Conservation (phyloP, 2,113 vertebrate species). For the Hypanus sabinus region DNA sequence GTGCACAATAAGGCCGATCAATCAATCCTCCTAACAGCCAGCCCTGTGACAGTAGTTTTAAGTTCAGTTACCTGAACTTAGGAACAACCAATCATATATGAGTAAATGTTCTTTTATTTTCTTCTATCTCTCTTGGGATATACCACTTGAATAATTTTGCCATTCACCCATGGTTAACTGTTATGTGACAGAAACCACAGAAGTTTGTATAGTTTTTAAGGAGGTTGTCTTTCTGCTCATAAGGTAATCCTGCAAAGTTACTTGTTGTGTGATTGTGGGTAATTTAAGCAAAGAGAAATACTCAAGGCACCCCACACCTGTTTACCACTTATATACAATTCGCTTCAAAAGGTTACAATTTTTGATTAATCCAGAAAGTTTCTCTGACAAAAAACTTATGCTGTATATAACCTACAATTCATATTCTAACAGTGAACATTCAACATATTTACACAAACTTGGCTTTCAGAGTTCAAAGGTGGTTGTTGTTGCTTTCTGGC, state of each 20-base stretch:
- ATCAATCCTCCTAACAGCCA: neutral
- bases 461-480: neutral
- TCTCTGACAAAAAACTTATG: neutral
- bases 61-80: neutral
- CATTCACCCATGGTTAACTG: neutral
- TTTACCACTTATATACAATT: neutral
- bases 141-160: neutral
- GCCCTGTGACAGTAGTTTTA: neutral
- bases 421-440: neutral
- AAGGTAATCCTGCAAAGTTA: neutral
- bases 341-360: neutral
- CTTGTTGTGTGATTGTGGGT: neutral
- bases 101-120: too few species aligned
- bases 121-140: too few species aligned
- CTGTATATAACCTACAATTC: neutral
- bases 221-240: too few species aligned
- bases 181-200: neutral
- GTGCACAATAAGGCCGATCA: neutral
- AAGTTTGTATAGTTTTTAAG: neutral
- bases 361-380: neutral
- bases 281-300: neutral
- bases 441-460: conserved; percentile 11
- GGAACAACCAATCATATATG: neutral
- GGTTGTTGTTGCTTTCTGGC: neutral
- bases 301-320: neutral